Conservation (phyloP, 2,888 invertebrate species). For the Linnaemya vulpina region DNA sequence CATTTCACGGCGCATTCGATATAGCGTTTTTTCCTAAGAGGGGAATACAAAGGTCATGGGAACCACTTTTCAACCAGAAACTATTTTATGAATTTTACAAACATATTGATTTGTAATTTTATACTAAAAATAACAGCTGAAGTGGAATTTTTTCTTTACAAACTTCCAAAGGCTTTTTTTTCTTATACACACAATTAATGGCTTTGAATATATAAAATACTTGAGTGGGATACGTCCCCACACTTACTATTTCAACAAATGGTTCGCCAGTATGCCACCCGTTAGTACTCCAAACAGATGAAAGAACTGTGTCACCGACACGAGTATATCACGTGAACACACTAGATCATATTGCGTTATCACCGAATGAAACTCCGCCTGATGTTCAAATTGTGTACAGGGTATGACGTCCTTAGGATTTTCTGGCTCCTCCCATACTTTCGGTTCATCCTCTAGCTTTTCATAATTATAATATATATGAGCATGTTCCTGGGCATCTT, state of each 20-base stretch:
- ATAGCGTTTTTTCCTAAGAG: too few relatives aligned
- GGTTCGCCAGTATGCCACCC: slow-evolving; percentile 83
- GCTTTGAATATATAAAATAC: not conserved
- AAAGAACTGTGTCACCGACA: slow-evolving; percentile 84
- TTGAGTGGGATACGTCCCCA: not conserved
- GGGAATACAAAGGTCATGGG: too few relatives aligned
- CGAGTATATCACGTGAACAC: slow-evolving; percentile 83
- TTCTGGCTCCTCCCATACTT: slow-evolving; percentile 80
- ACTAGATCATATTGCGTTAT: slow-evolving; percentile 84
- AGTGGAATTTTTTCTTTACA: too few relatives aligned
- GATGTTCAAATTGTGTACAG: slow-evolving; percentile 81
- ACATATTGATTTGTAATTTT: too few relatives aligned
- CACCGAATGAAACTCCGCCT: slow-evolving; percentile 81
- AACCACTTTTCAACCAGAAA: too few relatives aligned
- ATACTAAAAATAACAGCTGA: too few relatives aligned
- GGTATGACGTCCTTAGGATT: slow-evolving; percentile 81
- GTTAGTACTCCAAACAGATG: slow-evolving; percentile 84
- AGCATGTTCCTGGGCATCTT: slow-evolving; percentile 82
- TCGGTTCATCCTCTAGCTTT: slow-evolving; percentile 78
- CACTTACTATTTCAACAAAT: slow-evolving; percentile 82
- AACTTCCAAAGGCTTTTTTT: too few relatives aligned
- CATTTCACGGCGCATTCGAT: too few relatives aligned
- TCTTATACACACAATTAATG: too few relatives aligned
- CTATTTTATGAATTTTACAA: too few relatives aligned
- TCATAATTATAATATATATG: slow-evolving; percentile 81